Conservation (phyloP, 1,140 invertebrate genomes). For the Ooceraea biroi region DNA sequence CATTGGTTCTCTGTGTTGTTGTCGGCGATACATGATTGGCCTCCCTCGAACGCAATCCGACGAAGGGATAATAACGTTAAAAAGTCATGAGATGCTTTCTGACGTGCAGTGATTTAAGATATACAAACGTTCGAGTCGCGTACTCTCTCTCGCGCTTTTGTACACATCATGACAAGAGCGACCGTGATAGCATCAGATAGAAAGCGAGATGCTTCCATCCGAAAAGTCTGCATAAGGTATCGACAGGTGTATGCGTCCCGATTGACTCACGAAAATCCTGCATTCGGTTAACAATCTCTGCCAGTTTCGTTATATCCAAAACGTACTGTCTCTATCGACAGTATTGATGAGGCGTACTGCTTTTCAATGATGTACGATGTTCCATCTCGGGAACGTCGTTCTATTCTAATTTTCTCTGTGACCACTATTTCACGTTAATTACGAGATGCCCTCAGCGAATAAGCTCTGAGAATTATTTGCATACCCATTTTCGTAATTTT, state of each 20-base stretch:
- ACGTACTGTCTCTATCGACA: not conserved
- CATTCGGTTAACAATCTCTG: conserved; percentile 25
- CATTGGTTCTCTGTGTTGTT: not conserved
- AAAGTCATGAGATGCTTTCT: conserved; percentile 12
- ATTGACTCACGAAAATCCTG: not conserved
- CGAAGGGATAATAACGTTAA: not conserved
- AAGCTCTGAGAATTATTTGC: not conserved
- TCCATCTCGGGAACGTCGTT: not conserved
- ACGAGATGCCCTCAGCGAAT: not conserved
- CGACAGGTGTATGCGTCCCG: conserved; percentile 10
- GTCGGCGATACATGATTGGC: not conserved
- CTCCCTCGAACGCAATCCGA: not conserved
- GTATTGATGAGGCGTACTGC: not conserved
- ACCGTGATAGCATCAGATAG: conserved; percentile 25
- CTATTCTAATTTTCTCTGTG: not conserved
- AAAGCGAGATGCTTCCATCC: conserved; percentile 12
- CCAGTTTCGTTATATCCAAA: conserved; percentile 6
- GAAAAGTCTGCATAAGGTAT: conserved; percentile 32
- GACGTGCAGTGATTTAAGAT: not conserved
- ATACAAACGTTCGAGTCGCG: conserved; percentile 1
- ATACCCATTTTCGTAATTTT: not conserved
- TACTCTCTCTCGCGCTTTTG: conserved; percentile 8
- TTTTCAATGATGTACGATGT: not conserved
- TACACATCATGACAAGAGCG: not conserved
- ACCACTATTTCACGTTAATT: not conserved